Percentiles rank a stretch among this genome's conserved stretches.
These are phyloP conservation scores for Scrobipalpa atriplicella DNA, from an alignment of 2,888 invertebrate species.

Conservation along the genomic window DNA sequence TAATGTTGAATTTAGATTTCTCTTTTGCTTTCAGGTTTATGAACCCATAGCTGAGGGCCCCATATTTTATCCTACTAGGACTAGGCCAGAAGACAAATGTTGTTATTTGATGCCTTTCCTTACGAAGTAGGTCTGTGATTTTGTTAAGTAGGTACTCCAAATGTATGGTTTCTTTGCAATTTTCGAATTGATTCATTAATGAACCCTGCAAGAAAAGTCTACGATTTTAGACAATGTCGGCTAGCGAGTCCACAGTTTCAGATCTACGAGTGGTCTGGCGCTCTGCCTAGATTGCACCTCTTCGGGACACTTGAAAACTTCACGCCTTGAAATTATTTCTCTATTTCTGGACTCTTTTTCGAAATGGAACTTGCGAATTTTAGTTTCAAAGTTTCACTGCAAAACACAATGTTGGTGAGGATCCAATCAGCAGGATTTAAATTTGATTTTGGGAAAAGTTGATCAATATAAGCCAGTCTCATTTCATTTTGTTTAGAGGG, in stretches of 20 bases:
- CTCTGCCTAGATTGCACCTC: slow-evolving; percentile 15
- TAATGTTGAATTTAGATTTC: no score
- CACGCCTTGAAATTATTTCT: neutral
- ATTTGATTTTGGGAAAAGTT: neutral
- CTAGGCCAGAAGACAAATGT: no score
- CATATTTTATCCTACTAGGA: no score
- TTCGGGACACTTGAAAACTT: neutral
- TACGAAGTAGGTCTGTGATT: no score
- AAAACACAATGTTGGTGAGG: no score
- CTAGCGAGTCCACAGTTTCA: slow-evolving; percentile 6
- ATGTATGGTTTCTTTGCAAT: neutral
- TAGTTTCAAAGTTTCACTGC: neutral
- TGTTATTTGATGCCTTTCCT: no score
- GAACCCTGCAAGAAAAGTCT: neutral
- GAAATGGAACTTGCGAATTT: neutral
- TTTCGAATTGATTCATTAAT: neutral
- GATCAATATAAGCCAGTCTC: neutral
- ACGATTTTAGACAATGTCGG: neutral
- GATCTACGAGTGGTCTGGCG: neutral
- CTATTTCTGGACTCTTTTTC: neutral
- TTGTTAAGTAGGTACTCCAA: no score
- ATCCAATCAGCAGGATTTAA: no score
- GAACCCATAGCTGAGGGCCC: no score
- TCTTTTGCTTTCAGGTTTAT: no score
- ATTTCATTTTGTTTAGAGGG: no score